phyloP scores from a whole-genome alignment of 92 coral and sea anemone species.

The Micromussa lordhowensis region DNA sequence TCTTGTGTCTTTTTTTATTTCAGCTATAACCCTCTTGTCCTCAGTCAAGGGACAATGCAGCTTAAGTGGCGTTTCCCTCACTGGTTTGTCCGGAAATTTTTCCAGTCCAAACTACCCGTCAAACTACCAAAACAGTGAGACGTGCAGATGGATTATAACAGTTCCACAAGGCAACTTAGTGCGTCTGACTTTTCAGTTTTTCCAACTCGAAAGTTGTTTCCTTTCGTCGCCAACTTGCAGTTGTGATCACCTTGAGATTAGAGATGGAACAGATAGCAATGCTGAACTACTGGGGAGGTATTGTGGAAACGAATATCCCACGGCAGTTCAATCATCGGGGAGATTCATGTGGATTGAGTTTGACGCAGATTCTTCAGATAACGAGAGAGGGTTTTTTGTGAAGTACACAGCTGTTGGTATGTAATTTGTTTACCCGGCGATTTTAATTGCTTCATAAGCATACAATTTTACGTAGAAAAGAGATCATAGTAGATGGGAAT shows the following conservation, averaged over 20 bases:
- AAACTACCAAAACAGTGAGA: constrained; percentile 13
- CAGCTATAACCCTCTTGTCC: neutral
- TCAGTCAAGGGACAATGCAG: neutral
- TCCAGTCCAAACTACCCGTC: constrained; percentile 13
- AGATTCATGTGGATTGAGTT: constrained; percentile 55
- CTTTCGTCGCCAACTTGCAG: neutral
- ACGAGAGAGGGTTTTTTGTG: constrained; percentile 57
- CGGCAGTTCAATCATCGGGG: constrained; percentile 60
- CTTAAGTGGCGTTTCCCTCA: neutral
- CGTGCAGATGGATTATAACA: constrained; percentile 14
- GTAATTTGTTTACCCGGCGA: no score
- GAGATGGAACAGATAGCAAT: neutral
- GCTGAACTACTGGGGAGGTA: neutral
- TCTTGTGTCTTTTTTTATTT: no score
- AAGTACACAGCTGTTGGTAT: constrained; percentile 35
- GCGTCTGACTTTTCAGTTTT: neutral
- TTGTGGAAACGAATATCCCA: constrained; percentile 13
- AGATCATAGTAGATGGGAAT: no score
- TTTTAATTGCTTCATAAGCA: no score
- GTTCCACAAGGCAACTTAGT: constrained; percentile 17
- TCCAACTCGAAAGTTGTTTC: neutral
- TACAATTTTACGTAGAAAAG: no score
- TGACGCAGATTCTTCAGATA: constrained; percentile 44
- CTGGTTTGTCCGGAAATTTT: neutral
- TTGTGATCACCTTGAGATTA: neutral